Base-by-base conservation (phyloP, 2,888 invertebrate genomes). In the Drosophila neonasuta region DNA sequence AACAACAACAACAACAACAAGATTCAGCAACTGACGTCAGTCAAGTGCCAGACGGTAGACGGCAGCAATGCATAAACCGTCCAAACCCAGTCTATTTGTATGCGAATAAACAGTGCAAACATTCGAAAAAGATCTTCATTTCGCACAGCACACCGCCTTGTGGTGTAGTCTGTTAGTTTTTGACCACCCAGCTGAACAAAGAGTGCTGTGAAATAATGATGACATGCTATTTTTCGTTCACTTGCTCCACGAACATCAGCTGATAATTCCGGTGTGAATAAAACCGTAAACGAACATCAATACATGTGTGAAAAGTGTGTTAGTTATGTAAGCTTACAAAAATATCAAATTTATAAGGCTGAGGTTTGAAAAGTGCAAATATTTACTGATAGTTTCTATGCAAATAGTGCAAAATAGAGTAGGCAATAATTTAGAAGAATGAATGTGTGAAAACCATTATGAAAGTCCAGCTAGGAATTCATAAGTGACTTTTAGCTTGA, bases 21-120 rank as follows among this genome's bases (percentile, higher is more conserved):
- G 6, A 24, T 44, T 52, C 34, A 49, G 39, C 72, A 60, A 74
- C 48, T 77, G 77, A 77, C 77, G 77, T 77, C 77, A 77, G 77
- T 79, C 64, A 48, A 63, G 61, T 67, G 67, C 51, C 65, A 73
- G 74, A 74, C 77, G 59, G 61, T 45, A 71, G 67, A 73, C 74
- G 36, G 65, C 68, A 17, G 65, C 68, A 17, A 36, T 72, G 71
- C 72, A 59, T 39, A 71, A 70, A 44, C 48, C 45, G 29, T 56
- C 44, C 30, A 48, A 60, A 52, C 67, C 61, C 24, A 24, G 41
- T 48, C 41, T 44, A 48, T 54, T 54, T 66, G 48, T 46, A 54
- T 68, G 62, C 41, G 44, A 59, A 73, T 68, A 69, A 69, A 74
- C 45, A 59, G 58, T 44, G 64, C 59, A 71, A 76, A 71, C 24